Percentiles rank a stretch among this genome's conserved stretches.
phyloP scores from a whole-genome alignment of 2,797 vertebrate species.

The Melanogrammus aeglefinus region DNA sequence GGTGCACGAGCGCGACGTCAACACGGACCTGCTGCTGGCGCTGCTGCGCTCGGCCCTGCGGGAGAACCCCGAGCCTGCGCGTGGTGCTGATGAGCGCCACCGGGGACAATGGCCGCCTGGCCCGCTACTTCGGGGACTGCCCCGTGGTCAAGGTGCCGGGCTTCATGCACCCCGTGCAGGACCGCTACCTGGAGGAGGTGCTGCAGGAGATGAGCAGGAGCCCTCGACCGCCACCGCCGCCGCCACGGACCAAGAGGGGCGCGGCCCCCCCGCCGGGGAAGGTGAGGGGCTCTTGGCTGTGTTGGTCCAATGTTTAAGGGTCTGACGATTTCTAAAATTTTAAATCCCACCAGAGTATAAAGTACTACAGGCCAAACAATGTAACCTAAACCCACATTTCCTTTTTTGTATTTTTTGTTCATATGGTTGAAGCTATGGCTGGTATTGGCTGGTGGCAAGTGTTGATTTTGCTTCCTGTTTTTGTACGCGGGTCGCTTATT shows the following conservation, averaged over 20 bases:
- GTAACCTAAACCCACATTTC: neutral
- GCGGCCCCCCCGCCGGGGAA: fast-evolving
- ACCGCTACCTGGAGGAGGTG: slow-evolving; percentile 89
- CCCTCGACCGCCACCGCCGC: fast-evolving
- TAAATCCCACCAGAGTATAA: neutral
- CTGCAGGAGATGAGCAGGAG: slow-evolving; percentile 77
- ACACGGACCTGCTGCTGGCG: slow-evolving; percentile 94
- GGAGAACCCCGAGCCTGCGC: slow-evolving; percentile 80
- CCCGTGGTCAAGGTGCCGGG: slow-evolving; percentile 88
- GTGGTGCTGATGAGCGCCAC: slow-evolving; percentile 96
- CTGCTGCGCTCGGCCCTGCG: slow-evolving; percentile 81
- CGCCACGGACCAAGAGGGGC: neutral
- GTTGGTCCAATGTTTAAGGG: too few relatives aligned
- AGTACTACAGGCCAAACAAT: neutral
- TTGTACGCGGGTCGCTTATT: neutral
- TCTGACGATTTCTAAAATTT: too few relatives aligned
- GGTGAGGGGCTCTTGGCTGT: slow-evolving; percentile 41
- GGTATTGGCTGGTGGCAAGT: too few relatives aligned
- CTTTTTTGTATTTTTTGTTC: too few relatives aligned
- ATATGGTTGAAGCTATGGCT: too few relatives aligned
- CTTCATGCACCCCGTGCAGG: slow-evolving; percentile 92
- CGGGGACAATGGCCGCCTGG: slow-evolving; percentile 85
- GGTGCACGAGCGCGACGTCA: slow-evolving; percentile 94
- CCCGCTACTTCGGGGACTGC: slow-evolving; percentile 85
- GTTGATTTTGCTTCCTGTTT: neutral